phyloP scores from a whole-genome alignment of 2,113 vertebrate genomes.

The Mesoclemmys tuberculata region DNA sequence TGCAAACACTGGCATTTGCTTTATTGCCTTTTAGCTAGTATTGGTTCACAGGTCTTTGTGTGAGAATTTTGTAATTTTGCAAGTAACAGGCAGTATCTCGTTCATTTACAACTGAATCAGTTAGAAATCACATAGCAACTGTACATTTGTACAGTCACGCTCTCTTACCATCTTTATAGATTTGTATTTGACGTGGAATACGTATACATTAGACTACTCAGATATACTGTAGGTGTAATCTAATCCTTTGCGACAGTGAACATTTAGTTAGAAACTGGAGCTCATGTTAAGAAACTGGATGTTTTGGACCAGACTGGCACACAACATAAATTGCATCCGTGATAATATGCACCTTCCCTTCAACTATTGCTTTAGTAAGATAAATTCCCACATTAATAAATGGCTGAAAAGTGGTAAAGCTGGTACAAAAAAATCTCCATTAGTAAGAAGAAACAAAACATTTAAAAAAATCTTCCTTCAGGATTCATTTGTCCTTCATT shows the following conservation, averaged over 20 bases:
- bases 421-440: slow-evolving; percentile 94
- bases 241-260: slow-evolving; percentile 86
- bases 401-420: slow-evolving; percentile 95
- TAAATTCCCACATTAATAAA: slow-evolving; percentile 94
- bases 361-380: slow-evolving; percentile 96
- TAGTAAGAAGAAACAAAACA: slow-evolving; percentile 91
- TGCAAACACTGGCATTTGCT: slow-evolving; percentile 65
- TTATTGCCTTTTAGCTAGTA: slow-evolving; percentile 77
- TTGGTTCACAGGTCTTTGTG: slow-evolving; percentile 70
- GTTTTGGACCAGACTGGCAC: slow-evolving; percentile 90
- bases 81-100: slow-evolving; percentile 62
- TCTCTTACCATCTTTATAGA: slow-evolving; percentile 58
- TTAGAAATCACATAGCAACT: slow-evolving; percentile 68
- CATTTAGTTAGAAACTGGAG: slow-evolving; percentile 84
- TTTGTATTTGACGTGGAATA: slow-evolving; percentile 63
- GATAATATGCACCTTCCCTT: slow-evolving; percentile 93
- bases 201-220: slow-evolving; percentile 58
- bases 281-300: slow-evolving; percentile 82
- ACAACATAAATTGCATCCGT: slow-evolving; percentile 96
- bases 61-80: slow-evolving; percentile 70
- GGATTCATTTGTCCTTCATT: slow-evolving; percentile 85
- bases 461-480: slow-evolving; percentile 87
- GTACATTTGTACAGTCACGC: slow-evolving; percentile 38
- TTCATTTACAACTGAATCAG: slow-evolving; percentile 71
- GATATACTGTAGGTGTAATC: slow-evolving; percentile 82